A percentile compares a stretch with the other conserved stretches of the same genome.
Conservation (phyloP, 2,113 vertebrate species). For the Delphinus delphis region DNA sequence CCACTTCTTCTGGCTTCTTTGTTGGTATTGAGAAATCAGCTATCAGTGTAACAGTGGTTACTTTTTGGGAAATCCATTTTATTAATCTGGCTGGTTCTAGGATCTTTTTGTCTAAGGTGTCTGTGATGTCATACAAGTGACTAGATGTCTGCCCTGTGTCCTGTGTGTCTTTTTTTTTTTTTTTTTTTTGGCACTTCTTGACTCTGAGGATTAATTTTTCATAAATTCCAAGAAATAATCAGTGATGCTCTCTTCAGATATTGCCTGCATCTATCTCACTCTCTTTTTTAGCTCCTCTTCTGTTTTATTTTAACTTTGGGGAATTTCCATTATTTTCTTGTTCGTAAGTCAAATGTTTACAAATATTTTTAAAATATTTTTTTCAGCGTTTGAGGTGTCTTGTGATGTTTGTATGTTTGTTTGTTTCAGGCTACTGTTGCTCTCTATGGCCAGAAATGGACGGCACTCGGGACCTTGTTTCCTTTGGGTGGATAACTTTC, state of each 20-base stretch:
- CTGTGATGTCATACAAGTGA: neutral
- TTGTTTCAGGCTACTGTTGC: neutral
- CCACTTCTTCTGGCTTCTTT: neutral
- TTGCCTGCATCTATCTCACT: neutral
- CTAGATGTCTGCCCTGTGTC: neutral
- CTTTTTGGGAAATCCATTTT: neutral
- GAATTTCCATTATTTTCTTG: conserved; percentile 25
- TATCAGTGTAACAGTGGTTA: neutral
- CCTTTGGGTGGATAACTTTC: neutral
- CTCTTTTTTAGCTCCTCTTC: neutral
- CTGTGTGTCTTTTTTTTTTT: neutral
- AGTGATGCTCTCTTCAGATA: conserved; percentile 26
- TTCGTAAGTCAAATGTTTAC: neutral
- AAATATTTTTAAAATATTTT: neutral
- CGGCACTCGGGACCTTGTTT: neutral
- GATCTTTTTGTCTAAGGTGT: neutral
- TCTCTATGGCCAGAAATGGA: neutral
- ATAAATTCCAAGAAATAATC: neutral
- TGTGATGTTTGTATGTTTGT: neutral
- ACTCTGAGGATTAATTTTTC: neutral
- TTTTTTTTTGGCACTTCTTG: neutral
- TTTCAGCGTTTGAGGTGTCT: neutral
- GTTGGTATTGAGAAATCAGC: neutral
- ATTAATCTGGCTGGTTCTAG: neutral
- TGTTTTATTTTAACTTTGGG: conserved; percentile 26